Percentiles rank a stretch among this genome's conserved stretches.
Evolutionary conservation across 2,888 invertebrate genomes (phyloP).

Genomic region (Rhagonycha fulva): DNA sequence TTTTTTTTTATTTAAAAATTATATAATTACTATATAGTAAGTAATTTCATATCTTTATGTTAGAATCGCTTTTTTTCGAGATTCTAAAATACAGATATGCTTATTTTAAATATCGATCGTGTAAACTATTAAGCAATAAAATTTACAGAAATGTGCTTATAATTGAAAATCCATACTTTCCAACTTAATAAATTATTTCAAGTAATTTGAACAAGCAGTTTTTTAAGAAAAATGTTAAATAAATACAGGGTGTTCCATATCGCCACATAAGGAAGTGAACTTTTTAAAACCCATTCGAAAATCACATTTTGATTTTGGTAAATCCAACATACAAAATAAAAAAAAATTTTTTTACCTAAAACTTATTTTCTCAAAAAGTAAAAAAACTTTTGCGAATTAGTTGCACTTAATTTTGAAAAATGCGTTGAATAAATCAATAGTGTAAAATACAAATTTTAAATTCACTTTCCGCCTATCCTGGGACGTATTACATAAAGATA

Average conservation of each 20-base stretch:
- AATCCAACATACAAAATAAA: too few species aligned
- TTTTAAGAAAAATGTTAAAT: background rate
- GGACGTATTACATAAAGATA: background rate
- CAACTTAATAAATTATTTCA: background rate
- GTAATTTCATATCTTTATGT: background rate
- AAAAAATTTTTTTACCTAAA: background rate
- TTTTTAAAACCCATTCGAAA: background rate
- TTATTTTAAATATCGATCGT: background rate
- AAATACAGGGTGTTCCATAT: background rate
- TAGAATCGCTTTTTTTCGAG: background rate
- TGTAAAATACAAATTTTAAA: background rate
- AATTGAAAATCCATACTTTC: background rate
- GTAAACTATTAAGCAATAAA: background rate
- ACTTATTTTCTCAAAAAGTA: background rate
- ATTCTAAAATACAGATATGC: background rate
- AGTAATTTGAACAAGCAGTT: background rate
- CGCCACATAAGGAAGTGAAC: background rate
- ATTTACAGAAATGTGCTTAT: background rate
- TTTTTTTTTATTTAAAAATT: too few species aligned
- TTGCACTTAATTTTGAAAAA: background rate
- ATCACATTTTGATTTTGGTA: too few species aligned
- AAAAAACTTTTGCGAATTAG: background rate
- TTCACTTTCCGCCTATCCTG: background rate
- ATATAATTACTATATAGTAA: background rate
- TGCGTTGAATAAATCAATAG: background rate